A percentile compares a stretch with the other conserved stretches of the same genome.
phyloP scores from a whole-genome alignment of 1,140 invertebrate genomes.

The Lordiphosa collinella region DNA sequence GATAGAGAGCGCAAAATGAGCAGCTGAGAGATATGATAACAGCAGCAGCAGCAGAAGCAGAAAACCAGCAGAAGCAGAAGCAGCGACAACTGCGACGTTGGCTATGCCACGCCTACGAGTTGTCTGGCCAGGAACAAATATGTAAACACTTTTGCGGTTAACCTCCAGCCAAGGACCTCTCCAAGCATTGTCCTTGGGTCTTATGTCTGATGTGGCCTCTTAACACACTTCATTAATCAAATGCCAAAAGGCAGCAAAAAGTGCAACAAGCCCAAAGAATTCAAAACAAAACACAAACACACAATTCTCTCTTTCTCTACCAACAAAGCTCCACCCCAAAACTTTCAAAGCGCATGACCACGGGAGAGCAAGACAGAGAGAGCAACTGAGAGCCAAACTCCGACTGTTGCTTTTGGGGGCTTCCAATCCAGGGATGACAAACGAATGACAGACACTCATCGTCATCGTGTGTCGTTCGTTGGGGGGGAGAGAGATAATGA shows the following conservation, averaged over 20 bases:
- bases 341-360: constrained; percentile 35
- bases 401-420: constrained; percentile 24
- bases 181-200: constrained; percentile 66
- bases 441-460: constrained; percentile 75
- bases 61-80: constrained; percentile 9
- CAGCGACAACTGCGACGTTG: constrained; percentile 21
- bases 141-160: constrained; percentile 17
- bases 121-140: constrained; percentile 5
- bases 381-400: constrained; percentile 4
- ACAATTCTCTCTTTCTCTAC: constrained; percentile 16
- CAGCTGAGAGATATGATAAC: constrained; percentile 39
- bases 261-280: constrained; percentile 23
- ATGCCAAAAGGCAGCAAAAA: constrained; percentile 40
- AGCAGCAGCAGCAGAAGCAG: constrained; percentile 13
- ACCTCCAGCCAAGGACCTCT: constrained; percentile 65
- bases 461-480: constrained; percentile 22
- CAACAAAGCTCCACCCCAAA: constrained; percentile 66
- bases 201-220: constrained; percentile 61
- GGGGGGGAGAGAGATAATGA: constrained; percentile 69
- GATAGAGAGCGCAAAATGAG: constrained; percentile 66
- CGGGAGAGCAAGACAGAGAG: constrained; percentile 23
- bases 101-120: constrained; percentile 48
- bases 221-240: constrained; percentile 80
- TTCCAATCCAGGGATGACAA: constrained; percentile 57
- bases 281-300: constrained; percentile 15